Evolutionary conservation across 2,888 invertebrate genomes (phyloP).

Genomic region (Pammene fasciana): DNA sequence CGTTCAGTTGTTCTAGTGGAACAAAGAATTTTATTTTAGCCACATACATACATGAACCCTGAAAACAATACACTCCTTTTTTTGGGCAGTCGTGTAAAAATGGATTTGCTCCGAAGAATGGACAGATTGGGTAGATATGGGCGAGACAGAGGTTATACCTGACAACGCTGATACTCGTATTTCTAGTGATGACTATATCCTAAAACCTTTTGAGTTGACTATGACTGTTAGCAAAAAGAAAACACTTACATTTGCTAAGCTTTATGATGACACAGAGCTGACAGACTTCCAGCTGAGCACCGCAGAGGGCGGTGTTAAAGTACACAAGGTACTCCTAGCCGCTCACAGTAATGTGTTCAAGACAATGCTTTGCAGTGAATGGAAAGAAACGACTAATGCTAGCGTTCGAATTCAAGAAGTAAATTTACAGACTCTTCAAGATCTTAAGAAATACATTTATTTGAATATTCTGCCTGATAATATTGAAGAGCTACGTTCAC

Average conservation of each 20-base stretch:
- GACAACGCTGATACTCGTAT: background rate
- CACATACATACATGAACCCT: no score
- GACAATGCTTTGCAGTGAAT: conserved; percentile 58
- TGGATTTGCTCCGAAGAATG: background rate
- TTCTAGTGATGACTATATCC: background rate
- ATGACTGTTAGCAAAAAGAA: background rate
- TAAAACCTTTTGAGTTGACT: background rate
- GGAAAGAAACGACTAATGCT: conserved; percentile 58
- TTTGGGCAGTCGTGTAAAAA: no score
- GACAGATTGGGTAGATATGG: background rate
- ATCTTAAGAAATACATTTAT: conserved; percentile 60
- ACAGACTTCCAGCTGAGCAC: conserved; percentile 63
- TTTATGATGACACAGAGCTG: conserved; percentile 55
- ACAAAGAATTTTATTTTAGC: no score
- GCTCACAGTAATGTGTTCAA: conserved; percentile 60
- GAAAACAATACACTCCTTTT: no score
- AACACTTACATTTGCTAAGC: background rate
- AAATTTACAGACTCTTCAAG: conserved; percentile 53
- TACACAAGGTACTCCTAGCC: conserved; percentile 60
- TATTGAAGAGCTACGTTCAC: conserved; percentile 51
- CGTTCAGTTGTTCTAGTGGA: no score
- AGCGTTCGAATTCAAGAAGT: conserved; percentile 52
- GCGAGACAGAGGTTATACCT: background rate
- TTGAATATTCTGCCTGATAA: conserved; percentile 53
- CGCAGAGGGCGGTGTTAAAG: conserved; percentile 57